A percentile compares a stretch with the other conserved stretches of the same genome.
Evolutionary conservation across 2,113 vertebrate genomes (phyloP).

Genomic region (Nipponia nippon): DNA sequence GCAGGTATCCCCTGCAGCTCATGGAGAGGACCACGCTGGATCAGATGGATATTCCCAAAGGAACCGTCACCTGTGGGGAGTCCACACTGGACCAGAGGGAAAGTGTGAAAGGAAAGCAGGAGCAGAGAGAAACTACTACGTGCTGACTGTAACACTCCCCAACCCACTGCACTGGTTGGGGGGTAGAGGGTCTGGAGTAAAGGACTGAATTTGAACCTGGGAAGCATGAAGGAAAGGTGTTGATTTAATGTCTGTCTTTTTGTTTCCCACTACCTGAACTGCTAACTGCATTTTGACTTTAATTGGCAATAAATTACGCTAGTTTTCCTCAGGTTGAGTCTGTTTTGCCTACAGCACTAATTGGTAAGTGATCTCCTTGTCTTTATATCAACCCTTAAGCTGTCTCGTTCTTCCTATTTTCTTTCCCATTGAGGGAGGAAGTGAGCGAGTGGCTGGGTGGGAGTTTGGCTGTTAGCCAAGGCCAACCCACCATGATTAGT

Average conservation of each 20-base stretch:
- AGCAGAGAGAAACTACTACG: neutral
- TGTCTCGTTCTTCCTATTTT: neutral
- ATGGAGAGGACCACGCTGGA: neutral
- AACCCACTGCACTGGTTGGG: neutral
- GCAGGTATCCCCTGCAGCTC: neutral
- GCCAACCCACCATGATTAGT: neutral
- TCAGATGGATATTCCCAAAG: neutral
- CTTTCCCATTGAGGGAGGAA: neutral
- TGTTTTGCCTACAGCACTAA: neutral
- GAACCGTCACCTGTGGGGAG: neutral
- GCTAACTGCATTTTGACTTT: neutral
- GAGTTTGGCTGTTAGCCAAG: neutral
- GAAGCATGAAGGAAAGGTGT: neutral
- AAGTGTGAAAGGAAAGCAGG: neutral
- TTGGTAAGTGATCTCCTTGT: neutral
- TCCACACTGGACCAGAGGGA: neutral
- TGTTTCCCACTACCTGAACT: neutral
- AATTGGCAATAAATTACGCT: neutral
- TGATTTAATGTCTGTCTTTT: neutral
- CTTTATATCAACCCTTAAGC: neutral
- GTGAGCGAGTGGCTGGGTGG: neutral
- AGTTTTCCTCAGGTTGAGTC: neutral
- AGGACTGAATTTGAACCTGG: neutral
- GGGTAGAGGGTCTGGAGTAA: neutral
- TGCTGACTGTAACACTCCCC: neutral